Percentiles rank a stretch among this genome's conserved stretches.
These are phyloP conservation scores for Fringilla coelebs DNA, from an alignment of 2,797 vertebrate species.

Conservation along the genomic window DNA sequence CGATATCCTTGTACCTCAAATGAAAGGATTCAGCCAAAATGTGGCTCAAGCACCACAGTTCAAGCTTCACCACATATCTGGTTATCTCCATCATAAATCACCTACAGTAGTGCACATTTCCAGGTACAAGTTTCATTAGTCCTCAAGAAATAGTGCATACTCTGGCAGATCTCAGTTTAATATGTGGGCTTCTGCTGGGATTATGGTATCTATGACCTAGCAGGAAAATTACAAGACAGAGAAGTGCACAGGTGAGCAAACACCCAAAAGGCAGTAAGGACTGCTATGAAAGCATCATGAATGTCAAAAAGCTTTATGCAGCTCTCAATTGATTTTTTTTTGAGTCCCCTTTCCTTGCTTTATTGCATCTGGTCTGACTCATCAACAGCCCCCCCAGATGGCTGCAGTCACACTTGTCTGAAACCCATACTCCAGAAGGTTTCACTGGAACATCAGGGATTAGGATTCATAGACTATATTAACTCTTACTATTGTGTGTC, in stretches of 20 bases:
- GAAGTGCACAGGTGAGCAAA: neutral
- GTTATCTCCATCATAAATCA: neutral
- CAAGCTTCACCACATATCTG: neutral
- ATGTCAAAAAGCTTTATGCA: neutral
- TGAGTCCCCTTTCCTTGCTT: neutral
- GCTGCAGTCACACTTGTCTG: neutral
- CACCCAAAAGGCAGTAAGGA: neutral
- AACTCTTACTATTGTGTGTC: neutral
- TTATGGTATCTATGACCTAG: neutral
- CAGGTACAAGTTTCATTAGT: neutral
- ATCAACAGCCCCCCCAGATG: accelerated
- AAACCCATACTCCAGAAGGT: neutral
- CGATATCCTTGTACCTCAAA: neutral
- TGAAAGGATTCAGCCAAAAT: neutral
- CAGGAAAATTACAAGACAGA: neutral
- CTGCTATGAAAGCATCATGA: neutral
- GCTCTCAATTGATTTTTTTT: neutral
- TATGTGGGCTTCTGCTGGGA: neutral
- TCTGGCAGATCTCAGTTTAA: neutral
- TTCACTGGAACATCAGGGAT: neutral
- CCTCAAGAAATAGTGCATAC: neutral
- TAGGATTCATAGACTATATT: neutral
- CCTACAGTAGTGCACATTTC: neutral
- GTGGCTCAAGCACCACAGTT: neutral
- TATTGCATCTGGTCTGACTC: accelerated